A percentile compares a stretch with the other conserved stretches of the same genome.
Conservation (phyloP, 1,140 invertebrate species). For the Leptopilina boulardi region DNA sequence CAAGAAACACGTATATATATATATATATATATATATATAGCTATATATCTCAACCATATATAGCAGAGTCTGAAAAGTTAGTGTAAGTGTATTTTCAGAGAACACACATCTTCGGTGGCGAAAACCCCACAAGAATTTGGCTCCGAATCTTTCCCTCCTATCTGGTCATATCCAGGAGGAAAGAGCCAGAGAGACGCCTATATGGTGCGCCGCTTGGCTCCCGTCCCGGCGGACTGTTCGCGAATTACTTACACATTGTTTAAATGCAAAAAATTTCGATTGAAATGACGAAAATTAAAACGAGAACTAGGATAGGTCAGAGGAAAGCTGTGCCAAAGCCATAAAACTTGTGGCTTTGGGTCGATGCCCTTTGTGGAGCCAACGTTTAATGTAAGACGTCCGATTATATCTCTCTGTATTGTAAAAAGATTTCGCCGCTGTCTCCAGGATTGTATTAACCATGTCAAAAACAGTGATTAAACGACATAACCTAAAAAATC, state of each 20-base stretch:
- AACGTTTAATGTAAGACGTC: conserved; percentile 36
- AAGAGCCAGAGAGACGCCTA: background rate
- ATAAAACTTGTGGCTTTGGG: conserved; percentile 27
- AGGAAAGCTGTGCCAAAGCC: conserved; percentile 20
- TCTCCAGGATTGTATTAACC: no score
- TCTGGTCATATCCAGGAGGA: background rate
- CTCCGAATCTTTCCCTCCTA: conserved; percentile 18
- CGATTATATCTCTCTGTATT: no score
- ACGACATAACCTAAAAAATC: no score
- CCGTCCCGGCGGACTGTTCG: conserved; percentile 28
- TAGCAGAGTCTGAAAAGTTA: background rate
- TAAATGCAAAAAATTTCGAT: conserved; percentile 28
- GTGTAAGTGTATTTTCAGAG: background rate
- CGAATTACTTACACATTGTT: conserved; percentile 33
- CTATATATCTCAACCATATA: no score
- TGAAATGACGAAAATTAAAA: conserved; percentile 27
- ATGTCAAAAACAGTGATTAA: no score
- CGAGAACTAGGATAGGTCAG: conserved; percentile 8
- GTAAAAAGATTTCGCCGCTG: no score
- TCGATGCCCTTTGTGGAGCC: conserved; percentile 9
- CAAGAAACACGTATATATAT: background rate
- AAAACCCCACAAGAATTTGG: background rate
- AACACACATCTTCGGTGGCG: background rate
- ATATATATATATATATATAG: no score
- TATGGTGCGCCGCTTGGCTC: background rate